Base-by-base conservation (phyloP, 1,140 invertebrate genomes). In the Bathynomus jamesi region DNA sequence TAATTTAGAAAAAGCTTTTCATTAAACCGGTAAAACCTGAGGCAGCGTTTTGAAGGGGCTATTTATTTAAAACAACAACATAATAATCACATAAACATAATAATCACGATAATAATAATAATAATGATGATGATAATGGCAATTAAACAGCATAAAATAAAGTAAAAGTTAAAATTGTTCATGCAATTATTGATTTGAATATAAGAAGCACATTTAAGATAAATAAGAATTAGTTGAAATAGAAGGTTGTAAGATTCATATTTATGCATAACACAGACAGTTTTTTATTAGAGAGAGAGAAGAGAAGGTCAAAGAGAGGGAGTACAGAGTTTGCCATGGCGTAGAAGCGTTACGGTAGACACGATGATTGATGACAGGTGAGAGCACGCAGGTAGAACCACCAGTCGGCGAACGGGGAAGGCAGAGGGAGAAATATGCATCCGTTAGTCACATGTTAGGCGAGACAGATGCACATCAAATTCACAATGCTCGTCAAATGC, bases 41-140 rank as follows among this genome's bases (percentile, higher is more conserved):
- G 69, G 76, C 76, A 62, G 76, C 76, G 60, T 77, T 77, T 77
- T 77, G 76, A 69, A 77, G 69, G 53, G 76, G 76, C 76, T 77
- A 65, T 27, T 21, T 21, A 53, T 3, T 53, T 17, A 53, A 17
- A 53, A 53, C 21, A 53, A 53, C 21, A 53, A 53, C 21, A 62
- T 62, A 30, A 61, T 62, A 70, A 62, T 28, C 25, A 65, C 30
- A 31, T 61, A 13, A 46, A 61, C 66, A 63, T 53, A 53, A 53
- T 53, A 53, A 53, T 53, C 13, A 53, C 21, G 21, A 53, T 53
- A 53, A 53, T 53, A 53, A 53, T 53, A 53, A 53, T 53, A 53
- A 53, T 53, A 53, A 53, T 53, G 21, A 71, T 31, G 53, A 63
- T 32, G 31, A 61, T 21, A 70, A 40, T 66, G 62, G n/a, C 7